Evolutionary conservation across 2,797 vertebrate genomes (phyloP).

Genomic region (Ambastaia sidthimunki): DNA sequence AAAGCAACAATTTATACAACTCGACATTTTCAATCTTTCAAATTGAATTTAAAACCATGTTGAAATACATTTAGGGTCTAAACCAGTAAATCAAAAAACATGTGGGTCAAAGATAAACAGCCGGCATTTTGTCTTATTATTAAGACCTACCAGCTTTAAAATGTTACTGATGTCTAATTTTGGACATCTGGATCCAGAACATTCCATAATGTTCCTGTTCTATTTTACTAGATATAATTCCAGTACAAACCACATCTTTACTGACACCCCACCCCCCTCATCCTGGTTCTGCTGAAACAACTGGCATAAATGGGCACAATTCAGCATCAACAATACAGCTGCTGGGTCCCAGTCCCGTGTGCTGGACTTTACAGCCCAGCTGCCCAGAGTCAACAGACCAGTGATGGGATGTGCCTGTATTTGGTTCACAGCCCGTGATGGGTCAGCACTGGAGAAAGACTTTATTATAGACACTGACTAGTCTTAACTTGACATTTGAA

Average conservation of each 20-base stretch:
- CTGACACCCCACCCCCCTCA: background rate
- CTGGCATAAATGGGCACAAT: slow-evolving; percentile 8
- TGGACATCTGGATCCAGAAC: background rate
- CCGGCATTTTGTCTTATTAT: background rate
- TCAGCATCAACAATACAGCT: slow-evolving; percentile 20
- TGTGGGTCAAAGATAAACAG: background rate
- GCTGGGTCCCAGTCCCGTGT: background rate
- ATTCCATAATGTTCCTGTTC: slow-evolving; percentile 1
- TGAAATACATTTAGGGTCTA: background rate
- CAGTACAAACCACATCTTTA: background rate
- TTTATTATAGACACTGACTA: background rate
- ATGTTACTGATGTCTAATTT: background rate
- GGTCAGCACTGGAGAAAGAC: slow-evolving; percentile 6
- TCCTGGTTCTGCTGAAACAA: slow-evolving; percentile 26
- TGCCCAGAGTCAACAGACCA: slow-evolving; percentile 27
- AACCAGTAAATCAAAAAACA: background rate
- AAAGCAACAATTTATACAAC: background rate
- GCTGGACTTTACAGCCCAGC: slow-evolving; percentile 26
- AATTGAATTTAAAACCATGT: background rate
- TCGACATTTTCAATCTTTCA: background rate
- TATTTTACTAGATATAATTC: background rate
- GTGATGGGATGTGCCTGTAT: background rate
- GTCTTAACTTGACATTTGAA: background rate
- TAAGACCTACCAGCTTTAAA: slow-evolving; percentile 1
- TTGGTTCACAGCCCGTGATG: background rate